Evolutionary conservation across 2,113 vertebrate species (phyloP), one percentile per base, ranked within the genome.

Genomic region (Coryphaenoides rupestris): DNA sequence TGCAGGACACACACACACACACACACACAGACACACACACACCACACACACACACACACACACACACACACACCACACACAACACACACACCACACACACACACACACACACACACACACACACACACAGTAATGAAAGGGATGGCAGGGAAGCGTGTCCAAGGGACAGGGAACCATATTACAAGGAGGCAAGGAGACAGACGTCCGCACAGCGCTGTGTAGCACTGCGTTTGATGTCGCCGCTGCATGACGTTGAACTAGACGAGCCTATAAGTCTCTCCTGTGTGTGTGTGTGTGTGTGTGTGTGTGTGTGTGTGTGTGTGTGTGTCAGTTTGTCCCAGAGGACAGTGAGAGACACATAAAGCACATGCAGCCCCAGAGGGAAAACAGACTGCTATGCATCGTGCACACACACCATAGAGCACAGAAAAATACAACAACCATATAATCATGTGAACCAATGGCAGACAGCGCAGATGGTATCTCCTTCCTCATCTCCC

Each of bases 361-460:
- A 89, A 87, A 83, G 84, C 79, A 86, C 87, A 76, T 76, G 83
- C 76, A 81, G 76, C 71, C 59, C 72, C 66, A 79, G 58, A 76
- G 65, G 71, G 85, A 86, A 84, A 60, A 63, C 71, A 69, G 86
- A 80, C 76, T 74, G 68, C 53, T 70, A 52, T 70, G 76, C 70
- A 80, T 77, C 40, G 58, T 54, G 74, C 71, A 78, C 73, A 67
- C 33, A 72, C 66, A 62, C 21, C 22, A 65, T 23, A 54, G 47
- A 50, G 15, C 4, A 3, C 47, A 40, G 33, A 40, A 10, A 6
- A 40, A 10, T n/a, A n/a, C n/a, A n/a, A n/a, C n/a, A n/a, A n/a
- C n/a, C n/a, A n/a, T n/a, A n/a, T n/a, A 40, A 40, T 10, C 9
- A 40, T 40, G 33, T 40, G 6, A 40, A 40, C 33, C 33, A 40